Evolutionary conservation across 1,140 invertebrate genomes (phyloP), one percentile per base, ranked within the genome.

Genomic region (Aleiodes sp.): DNA sequence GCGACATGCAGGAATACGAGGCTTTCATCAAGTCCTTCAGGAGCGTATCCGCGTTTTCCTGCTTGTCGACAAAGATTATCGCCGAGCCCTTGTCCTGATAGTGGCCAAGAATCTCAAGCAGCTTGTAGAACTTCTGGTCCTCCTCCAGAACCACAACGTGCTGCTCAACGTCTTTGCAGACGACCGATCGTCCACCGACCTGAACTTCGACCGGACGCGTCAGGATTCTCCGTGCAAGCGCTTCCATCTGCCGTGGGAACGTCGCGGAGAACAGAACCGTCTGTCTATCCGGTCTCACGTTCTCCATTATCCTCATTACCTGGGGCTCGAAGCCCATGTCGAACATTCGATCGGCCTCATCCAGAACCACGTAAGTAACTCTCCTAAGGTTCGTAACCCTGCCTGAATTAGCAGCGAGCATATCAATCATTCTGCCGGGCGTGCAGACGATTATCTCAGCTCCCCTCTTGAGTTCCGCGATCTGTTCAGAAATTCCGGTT

Each of bases 291-390:
- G 98, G 98, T 31, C 98, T 88, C 1, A 99, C 92, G 82, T 98
- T 98, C 76, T 99, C 98, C 73, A 99, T 94, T 46, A 99, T 99
- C 73, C 96, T 91, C 94, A 97, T 98, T 0, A 95, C 94, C 87
- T 99, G 98, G 4, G 98, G 98, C 86, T 99, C 98, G 85, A 99
- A 99, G 14, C 98, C 98, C 97, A 99, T 99, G 81, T 99, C 98
- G 81, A 99, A 99, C 98, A 99, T 99, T 33, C 98, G 88, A 85
- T 99, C 98, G 1, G 98, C 98, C 86, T 99, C 98, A 85, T 99
- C 98, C 1, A 99, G 84, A 0, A 99, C 98, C 31, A 99, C 91
- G 82, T 99, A 99, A 0, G 98, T 99, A 28, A 98, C 96, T 33
- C 98, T 86, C 24, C 94, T 88, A 35, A 99, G 86, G 88, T 99